Conservation (phyloP, 1,140 invertebrate species). For the Heliconius congener region DNA sequence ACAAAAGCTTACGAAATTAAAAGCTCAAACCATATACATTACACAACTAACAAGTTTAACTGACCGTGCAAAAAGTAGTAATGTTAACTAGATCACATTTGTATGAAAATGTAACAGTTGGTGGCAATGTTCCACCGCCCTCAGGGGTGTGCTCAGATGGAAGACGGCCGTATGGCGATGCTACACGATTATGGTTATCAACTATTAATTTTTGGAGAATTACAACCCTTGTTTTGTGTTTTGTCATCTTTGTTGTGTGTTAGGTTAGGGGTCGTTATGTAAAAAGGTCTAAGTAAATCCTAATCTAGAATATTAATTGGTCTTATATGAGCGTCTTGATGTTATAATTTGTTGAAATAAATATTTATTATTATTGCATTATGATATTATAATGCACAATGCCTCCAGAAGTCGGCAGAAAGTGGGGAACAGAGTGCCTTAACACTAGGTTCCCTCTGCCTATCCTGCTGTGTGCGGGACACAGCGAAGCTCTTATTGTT, state of each 20-base stretch:
- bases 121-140: slow-evolving; percentile 52
- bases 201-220: slow-evolving; percentile 47
- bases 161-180: slow-evolving; percentile 57
- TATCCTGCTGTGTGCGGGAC: no score
- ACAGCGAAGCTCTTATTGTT: no score
- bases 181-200: slow-evolving; percentile 52
- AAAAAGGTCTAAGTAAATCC: not conserved
- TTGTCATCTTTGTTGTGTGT: not conserved
- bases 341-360: no score
- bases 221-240: slow-evolving; percentile 17
- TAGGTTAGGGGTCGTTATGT: not conserved
- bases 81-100: slow-evolving; percentile 20
- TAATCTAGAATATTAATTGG: not conserved
- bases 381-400: no score
- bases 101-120: slow-evolving; percentile 64
- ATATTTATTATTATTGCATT: no score
- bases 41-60: slow-evolving; percentile 3
- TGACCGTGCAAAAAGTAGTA: slow-evolving; percentile 12
- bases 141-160: slow-evolving; percentile 59
- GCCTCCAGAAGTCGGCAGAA: no score
- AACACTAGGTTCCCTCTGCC: no score
- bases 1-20: not conserved
- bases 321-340: no score
- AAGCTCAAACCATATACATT: not conserved
- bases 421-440: no score